Evolutionary conservation across 2,113 vertebrate species (phyloP).

Genomic region (Cinclus mexicanus): DNA sequence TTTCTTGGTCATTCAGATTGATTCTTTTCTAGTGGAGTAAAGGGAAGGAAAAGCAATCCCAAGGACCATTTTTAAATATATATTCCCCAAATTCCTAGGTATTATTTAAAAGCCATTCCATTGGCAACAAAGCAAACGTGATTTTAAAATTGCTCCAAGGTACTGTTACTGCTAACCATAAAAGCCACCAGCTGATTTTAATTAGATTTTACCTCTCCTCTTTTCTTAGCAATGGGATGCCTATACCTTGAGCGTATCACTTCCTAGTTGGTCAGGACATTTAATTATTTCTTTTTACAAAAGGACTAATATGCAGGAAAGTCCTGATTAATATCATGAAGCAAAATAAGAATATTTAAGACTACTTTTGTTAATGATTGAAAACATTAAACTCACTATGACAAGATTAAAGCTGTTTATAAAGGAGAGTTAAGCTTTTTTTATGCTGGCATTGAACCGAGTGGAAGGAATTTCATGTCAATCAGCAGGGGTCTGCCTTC

Average conservation of each 20-base stretch:
- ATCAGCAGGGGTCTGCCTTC: not conserved
- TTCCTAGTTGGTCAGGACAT: constrained; percentile 34
- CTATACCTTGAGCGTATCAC: constrained; percentile 30
- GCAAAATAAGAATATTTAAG: constrained; percentile 19
- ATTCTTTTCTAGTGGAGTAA: not conserved
- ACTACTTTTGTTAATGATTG: constrained; percentile 43
- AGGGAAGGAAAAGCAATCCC: not conserved
- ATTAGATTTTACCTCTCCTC: constrained; percentile 74
- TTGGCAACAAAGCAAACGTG: constrained; percentile 24
- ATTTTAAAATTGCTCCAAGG: constrained; percentile 34
- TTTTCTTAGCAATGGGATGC: constrained; percentile 47
- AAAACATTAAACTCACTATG: constrained; percentile 29
- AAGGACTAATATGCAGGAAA: constrained; percentile 26
- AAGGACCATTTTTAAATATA: not conserved
- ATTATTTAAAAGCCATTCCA: constrained; percentile 39
- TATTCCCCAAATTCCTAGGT: constrained; percentile 6
- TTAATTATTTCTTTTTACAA: constrained; percentile 64
- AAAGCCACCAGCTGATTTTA: constrained; percentile 76
- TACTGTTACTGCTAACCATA: constrained; percentile 15
- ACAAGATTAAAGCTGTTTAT: constrained; percentile 33
- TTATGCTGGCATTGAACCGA: not conserved
- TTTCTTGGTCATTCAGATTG: not conserved
- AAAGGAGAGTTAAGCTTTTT: constrained; percentile 5
- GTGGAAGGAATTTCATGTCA: constrained; percentile 16
- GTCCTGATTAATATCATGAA: not conserved